These are phyloP conservation scores for Brenthis ino DNA, from an alignment of 2,888 invertebrate genomes.

Conservation along the genomic window DNA sequence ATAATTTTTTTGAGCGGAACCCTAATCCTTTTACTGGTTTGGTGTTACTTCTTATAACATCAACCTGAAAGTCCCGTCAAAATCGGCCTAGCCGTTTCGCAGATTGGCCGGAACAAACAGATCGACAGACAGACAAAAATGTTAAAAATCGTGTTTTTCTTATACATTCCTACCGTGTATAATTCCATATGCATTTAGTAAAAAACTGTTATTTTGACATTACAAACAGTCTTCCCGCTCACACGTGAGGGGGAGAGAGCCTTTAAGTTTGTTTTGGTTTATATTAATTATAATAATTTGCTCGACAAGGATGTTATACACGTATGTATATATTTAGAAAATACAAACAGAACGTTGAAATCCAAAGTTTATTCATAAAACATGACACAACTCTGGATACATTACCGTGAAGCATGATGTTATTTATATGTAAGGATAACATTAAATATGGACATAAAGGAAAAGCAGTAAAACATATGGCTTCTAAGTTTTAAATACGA, in stretches of 20 bases:
- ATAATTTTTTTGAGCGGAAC: too few relatives aligned
- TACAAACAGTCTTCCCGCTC: slow-evolving; percentile 1
- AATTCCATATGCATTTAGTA: too few relatives aligned
- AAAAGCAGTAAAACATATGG: neutral
- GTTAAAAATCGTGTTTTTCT: too few relatives aligned
- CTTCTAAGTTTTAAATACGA: neutral
- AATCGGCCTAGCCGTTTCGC: too few relatives aligned
- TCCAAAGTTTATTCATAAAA: slow-evolving; percentile 34
- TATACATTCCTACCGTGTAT: too few relatives aligned
- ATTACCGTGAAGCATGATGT: slow-evolving; percentile 29
- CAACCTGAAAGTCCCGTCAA: too few relatives aligned
- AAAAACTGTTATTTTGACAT: too few relatives aligned
- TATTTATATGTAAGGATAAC: slow-evolving; percentile 32
- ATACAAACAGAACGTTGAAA: slow-evolving; percentile 28
- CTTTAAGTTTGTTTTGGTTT: slow-evolving; percentile 23
- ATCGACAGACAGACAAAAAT: too few relatives aligned
- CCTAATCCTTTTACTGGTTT: too few relatives aligned
- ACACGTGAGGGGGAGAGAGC: slow-evolving; percentile 20
- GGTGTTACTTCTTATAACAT: too few relatives aligned
- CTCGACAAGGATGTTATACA: slow-evolving; percentile 17
- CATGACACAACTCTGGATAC: slow-evolving; percentile 32
- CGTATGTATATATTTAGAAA: slow-evolving; percentile 20
- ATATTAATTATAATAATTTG: slow-evolving; percentile 1
- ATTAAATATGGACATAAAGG: slow-evolving; percentile 16
- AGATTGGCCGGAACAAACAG: too few relatives aligned